phyloP scores from a whole-genome alignment of 2,888 invertebrate genomes.

The Myopa tessellatipennis region DNA sequence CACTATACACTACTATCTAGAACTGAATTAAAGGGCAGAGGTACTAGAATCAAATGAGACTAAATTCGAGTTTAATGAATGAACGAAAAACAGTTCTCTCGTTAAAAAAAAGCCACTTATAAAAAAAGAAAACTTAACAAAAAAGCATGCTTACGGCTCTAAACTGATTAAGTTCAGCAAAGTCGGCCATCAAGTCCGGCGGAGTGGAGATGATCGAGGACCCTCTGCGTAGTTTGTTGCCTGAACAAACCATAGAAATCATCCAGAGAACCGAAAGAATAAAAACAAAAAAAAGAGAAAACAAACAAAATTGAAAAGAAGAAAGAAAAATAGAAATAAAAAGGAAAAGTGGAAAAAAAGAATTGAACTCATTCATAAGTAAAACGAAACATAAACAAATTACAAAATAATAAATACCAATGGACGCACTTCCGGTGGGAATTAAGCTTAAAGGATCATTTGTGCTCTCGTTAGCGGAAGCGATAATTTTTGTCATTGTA shows the following conservation, averaged over 20 bases:
- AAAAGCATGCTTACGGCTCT: constrained; percentile 67
- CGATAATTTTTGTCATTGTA: constrained; percentile 42
- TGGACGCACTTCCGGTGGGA: constrained; percentile 61
- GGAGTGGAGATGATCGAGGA: constrained; percentile 58
- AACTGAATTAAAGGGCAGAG: no score
- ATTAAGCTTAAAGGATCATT: constrained; percentile 61
- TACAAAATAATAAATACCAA: constrained; percentile 60
- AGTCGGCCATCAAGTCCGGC: constrained; percentile 52
- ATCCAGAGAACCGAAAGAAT: constrained; percentile 3
- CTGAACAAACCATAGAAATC: constrained; percentile 31
- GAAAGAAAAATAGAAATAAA: constrained; percentile 37
- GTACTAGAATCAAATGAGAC: no score
- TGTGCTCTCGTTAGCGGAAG: constrained; percentile 43
- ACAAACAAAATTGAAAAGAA: constrained; percentile 39
- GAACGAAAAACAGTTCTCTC: no score
- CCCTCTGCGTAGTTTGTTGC: constrained; percentile 68
- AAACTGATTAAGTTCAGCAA: constrained; percentile 67
- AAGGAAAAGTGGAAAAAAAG: constrained; percentile 36
- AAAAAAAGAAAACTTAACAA: constrained; percentile 48
- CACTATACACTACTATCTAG: no score
- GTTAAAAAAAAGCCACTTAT: neutral
- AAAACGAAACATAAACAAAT: constrained; percentile 22
- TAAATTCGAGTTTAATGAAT: no score
- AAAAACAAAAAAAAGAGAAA: constrained; percentile 36
- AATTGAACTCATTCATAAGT: constrained; percentile 27